A percentile compares a stretch with the other conserved stretches of the same genome.
Evolutionary conservation across 1,140 invertebrate genomes (phyloP).

Genomic region (Myzus persicae): DNA sequence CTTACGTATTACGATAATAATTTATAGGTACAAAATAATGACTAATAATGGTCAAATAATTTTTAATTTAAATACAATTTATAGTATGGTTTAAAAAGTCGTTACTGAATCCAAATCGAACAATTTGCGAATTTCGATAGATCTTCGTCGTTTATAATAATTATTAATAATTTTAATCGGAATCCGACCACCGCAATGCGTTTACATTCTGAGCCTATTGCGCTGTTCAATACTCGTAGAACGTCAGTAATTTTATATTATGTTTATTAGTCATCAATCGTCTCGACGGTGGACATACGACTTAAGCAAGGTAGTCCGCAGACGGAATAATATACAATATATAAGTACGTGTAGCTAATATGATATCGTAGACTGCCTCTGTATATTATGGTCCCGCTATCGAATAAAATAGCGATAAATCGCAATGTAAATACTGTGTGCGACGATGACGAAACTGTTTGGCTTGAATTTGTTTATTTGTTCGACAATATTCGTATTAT

Average conservation of each 20-base stretch:
- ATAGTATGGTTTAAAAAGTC: too few species aligned
- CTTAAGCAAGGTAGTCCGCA: not conserved
- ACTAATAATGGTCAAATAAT: not conserved
- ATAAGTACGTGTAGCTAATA: not conserved
- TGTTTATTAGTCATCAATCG: not conserved
- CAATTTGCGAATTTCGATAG: too few species aligned
- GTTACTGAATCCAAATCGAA: too few species aligned
- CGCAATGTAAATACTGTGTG: not conserved
- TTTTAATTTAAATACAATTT: not conserved
- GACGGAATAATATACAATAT: not conserved
- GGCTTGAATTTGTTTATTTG: not conserved
- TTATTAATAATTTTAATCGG: too few species aligned
- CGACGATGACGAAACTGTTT: not conserved
- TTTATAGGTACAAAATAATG: not conserved
- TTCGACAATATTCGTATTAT: not conserved
- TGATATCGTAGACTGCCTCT: not conserved
- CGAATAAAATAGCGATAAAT: not conserved
- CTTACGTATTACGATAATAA: not conserved
- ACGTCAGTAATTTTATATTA: not conserved
- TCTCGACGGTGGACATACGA: not conserved
- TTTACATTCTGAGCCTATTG: not conserved
- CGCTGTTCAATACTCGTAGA: not conserved
- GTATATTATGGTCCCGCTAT: not conserved
- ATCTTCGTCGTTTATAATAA: not conserved
- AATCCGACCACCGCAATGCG: too few species aligned